Evolutionary conservation across 2,797 vertebrate species (phyloP), one percentile per base, ranked within the genome.

Genomic region (Hemibagrus guttatus): DNA sequence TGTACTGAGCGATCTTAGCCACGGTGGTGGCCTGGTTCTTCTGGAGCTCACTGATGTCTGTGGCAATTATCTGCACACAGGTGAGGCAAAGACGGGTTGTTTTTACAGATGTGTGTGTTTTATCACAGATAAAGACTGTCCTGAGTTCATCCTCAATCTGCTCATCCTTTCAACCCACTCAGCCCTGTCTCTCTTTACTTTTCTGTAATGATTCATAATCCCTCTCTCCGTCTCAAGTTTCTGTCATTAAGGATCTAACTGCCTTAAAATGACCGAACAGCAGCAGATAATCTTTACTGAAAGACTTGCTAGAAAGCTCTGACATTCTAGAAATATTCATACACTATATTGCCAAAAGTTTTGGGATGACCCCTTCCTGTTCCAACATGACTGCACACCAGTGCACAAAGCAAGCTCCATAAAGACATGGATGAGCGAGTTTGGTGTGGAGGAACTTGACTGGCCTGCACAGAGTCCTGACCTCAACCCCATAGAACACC

Each of bases 1-100:
- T 99, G 91, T 99, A 99, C 64, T 99, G 98, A 16, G 98, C 97
- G 49, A 99, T 99, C 94, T 99, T 99, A 84, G 98, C 98, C 94
- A 98, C 96, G 0, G 98, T 98, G 63, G 98, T 99, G 0, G 97
- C 97, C 92, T 99, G 98, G 93, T 99, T 99, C 95, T 99, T 99
- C 93, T 99, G 98, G 85, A 99, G 95, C 76, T 99, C 98, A 68
- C 97, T 97, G 91, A 99, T 97, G 92, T 99, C 98, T 91, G 94
- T 97, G 28, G 98, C 97, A 93, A 99, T 98, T 46, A 99, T 99
- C 98, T 99, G 88, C 69, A 58, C 35, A 52, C 49, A 39, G 35
- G 6, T 85, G 81, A 81, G 87, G 28, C 6, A 42, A 56, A 12
- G 6, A 76, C 0, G 23, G 21, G 21, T 28, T 1, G 21, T 26